Base-by-base conservation (phyloP, 2,888 invertebrate genomes). In the Coenonympha glycerion region DNA sequence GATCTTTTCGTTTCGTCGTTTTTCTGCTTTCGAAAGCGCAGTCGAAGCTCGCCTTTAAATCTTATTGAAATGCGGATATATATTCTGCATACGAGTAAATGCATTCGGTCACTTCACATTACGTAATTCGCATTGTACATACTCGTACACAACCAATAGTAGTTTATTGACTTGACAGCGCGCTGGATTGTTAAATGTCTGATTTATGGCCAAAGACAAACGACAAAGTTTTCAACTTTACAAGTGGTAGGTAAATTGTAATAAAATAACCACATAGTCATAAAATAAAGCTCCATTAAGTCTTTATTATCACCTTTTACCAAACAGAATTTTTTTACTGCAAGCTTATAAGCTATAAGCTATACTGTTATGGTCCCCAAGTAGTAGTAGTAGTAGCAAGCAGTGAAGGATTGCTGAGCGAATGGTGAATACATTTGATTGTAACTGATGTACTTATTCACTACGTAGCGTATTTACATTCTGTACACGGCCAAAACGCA, bases 131-230 rank as follows among this genome's bases (percentile, higher is more conserved):
- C 59, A 56, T 52, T 55, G 52, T 65, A 62, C 58, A 64, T 57
- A n/a, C n/a, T n/a, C n/a, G n/a, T n/a, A 56, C 61, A 67, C 61
- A 63, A 40, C 64, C 70, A 68, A 72, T 70, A 68, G 71, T 70
- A 68, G 66, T 71, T 78, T 77, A 77, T 77, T 76, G 75, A 75
- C 66, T 65, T 65, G 74, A 73, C 78, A 76, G 71, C 63, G 63
- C 62, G 52, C 49, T 51, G 60, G 71, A 69, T 71, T 68, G 70
- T 73, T 78, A 77, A 79, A 77, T 71, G 73, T 72, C 69, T 79
- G 77, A 79, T 79, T 78, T 79, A 79, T 66, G 67, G 57, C 52
- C 59, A 60, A 66, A 71, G 68, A 70, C 68, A 65, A 68, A 64
- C 62, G 65, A 67, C 66, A 58, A 61, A 64, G 59, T 58, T 60